These are phyloP conservation scores for Forbesichthys agassizii DNA, from an alignment of 2,113 vertebrate species.

Conservation along the genomic window DNA sequence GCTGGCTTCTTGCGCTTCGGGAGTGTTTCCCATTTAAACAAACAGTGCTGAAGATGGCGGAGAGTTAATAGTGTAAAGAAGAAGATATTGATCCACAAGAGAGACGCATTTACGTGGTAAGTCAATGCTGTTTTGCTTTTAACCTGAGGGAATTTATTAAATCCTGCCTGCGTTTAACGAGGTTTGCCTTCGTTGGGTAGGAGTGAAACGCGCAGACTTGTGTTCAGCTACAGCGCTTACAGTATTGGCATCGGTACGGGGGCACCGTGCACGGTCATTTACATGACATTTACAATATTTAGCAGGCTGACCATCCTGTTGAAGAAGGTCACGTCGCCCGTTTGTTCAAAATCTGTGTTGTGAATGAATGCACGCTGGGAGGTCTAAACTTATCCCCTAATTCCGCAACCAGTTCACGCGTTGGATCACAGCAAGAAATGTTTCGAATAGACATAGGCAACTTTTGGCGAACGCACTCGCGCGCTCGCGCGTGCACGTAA, in stretches of 20 bases:
- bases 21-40: constrained; percentile 85
- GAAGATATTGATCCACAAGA: constrained; percentile 58
- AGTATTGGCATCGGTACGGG: constrained; percentile 50
- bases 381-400: constrained; percentile 51
- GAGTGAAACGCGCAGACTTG: constrained; percentile 57
- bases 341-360: background rate
- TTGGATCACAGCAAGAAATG: constrained; percentile 32
- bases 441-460: constrained; percentile 38
- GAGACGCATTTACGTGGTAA: constrained; percentile 57
- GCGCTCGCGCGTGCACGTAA: background rate
- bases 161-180: constrained; percentile 40
- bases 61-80: constrained; percentile 78
- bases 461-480: constrained; percentile 31
- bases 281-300: constrained; percentile 48
- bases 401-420: constrained; percentile 17
- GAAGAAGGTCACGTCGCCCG: background rate
- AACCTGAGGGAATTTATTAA: background rate
- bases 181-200: constrained; percentile 26
- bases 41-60: constrained; percentile 84
- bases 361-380: background rate
- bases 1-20: constrained; percentile 77
- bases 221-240: constrained; percentile 51
- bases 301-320: background rate
- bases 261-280: constrained; percentile 57
- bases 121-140: constrained; percentile 2